Conservation (phyloP, 2,797 vertebrate species). For the Anomalospiza imberbis region DNA sequence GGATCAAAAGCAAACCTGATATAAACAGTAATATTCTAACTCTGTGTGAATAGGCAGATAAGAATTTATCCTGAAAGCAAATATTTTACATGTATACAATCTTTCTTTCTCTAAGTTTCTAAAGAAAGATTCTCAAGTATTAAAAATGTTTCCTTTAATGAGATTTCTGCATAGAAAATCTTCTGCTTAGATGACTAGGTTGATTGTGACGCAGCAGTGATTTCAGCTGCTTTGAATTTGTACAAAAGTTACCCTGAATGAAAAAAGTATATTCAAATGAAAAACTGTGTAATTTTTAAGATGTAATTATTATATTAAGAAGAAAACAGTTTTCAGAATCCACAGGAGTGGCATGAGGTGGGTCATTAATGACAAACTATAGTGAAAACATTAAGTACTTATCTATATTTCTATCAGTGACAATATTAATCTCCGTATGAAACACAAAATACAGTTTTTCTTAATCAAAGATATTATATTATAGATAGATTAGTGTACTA, state of each 20-base stretch:
- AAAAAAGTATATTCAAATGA: not conserved
- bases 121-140: not conserved
- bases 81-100: not conserved
- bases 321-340: not conserved
- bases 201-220: not conserved
- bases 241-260: not conserved
- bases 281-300: not conserved
- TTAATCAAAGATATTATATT: not conserved
- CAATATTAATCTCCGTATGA: not conserved
- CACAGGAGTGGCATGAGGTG: not conserved
- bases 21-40: not conserved
- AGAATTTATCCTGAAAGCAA: not conserved
- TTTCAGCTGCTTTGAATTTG: not conserved
- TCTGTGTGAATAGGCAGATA: not conserved
- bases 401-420: not conserved
- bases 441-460: not conserved
- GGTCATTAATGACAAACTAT: not conserved
- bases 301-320: not conserved
- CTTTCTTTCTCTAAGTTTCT: not conserved
- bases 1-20: not conserved
- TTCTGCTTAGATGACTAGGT: not conserved
- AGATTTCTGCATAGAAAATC: not conserved
- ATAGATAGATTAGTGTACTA: not conserved
- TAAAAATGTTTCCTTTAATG: not conserved
- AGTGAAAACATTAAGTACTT: not conserved